Evolutionary conservation across 2,888 invertebrate genomes (phyloP), one percentile per base, ranked within the genome.

Genomic region (Drosophila parthenogenetica): DNA sequence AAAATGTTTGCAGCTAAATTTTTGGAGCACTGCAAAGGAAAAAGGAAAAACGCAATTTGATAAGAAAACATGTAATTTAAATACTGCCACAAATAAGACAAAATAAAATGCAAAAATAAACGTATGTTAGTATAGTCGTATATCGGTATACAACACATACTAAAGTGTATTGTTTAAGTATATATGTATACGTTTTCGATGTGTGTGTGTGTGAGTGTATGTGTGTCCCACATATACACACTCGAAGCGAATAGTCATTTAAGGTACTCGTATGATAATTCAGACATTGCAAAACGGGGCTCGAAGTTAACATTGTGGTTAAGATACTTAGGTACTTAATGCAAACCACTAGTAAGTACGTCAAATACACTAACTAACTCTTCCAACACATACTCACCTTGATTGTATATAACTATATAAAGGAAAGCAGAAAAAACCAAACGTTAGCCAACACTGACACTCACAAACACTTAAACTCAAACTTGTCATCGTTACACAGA

Each of bases 281-380:
- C 58, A 63, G 57, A 76, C 64, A 86, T 66, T 69, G 75, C 75
- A 80, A 77, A 79, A 87, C 83, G 89, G 88, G 90, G 90, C 89
- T 91, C 90, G 89, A 92, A 92, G 92, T 92, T 92, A 92, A 92
- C 92, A 92, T 91, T 90, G 90, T 69, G 74, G 64, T 72, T 87
- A 87, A 87, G 87, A 73, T 70, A 48, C 57, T 57, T 72, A 82
- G 73, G 68, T 69, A 74, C 75, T 76, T 72, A 69, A 61, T 59
- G 49, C 61, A 71, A 63, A 67, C 69, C 65, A 72, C 19, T 76
- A 80, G 59, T 43, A 68, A 67, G 67, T 71, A 59, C 45, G 37
- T 25, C 35, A 37, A 22, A 57, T 22, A 46, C 16, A 37, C 32
- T 32, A 49, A 49, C 54, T 40, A 49, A 16, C 39, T 17, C 73